Evolutionary conservation across 2,888 invertebrate genomes (phyloP).

Genomic region (Lissocephala sabroskyi): DNA sequence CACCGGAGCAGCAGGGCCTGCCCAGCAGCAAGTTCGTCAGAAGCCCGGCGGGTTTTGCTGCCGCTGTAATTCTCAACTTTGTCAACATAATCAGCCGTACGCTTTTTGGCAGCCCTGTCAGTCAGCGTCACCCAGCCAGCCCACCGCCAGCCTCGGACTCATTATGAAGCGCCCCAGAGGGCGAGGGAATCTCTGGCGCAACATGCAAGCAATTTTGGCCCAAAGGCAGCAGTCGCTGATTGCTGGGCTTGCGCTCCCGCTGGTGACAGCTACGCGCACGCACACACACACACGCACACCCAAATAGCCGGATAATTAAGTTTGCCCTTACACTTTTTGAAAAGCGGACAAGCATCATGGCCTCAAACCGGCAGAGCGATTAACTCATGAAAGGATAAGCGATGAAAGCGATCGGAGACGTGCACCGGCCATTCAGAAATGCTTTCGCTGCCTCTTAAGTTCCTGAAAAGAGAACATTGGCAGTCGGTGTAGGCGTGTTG

Average conservation of each 20-base stretch:
- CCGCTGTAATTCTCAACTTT: constrained; percentile 2
- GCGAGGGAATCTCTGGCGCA: neutral
- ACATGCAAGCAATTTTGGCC: no score
- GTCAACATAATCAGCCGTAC: constrained; percentile 13
- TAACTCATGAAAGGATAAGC: neutral
- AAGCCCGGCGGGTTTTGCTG: neutral
- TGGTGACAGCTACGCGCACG: neutral
- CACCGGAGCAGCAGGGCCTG: constrained; percentile 16
- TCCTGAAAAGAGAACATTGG: no score
- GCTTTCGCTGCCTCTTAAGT: no score
- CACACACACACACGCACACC: neutral
- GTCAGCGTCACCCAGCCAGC: neutral
- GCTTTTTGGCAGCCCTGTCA: constrained; percentile 10
- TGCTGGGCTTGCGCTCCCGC: no score
- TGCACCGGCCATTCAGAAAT: no score
- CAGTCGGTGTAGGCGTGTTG: no score
- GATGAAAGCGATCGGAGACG: no score
- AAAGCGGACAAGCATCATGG: no score
- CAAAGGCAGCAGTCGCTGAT: no score
- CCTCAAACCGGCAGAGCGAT: no score
- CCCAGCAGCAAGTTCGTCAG: constrained; percentile 4
- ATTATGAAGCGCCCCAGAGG: neutral
- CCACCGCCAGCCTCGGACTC: neutral
- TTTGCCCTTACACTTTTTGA: neutral
- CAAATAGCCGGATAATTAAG: constrained; percentile 1